Percentiles rank a stretch among this genome's conserved stretches.
Conservation (phyloP, 2,888 invertebrate genomes). For the Cosmia trapezina region DNA sequence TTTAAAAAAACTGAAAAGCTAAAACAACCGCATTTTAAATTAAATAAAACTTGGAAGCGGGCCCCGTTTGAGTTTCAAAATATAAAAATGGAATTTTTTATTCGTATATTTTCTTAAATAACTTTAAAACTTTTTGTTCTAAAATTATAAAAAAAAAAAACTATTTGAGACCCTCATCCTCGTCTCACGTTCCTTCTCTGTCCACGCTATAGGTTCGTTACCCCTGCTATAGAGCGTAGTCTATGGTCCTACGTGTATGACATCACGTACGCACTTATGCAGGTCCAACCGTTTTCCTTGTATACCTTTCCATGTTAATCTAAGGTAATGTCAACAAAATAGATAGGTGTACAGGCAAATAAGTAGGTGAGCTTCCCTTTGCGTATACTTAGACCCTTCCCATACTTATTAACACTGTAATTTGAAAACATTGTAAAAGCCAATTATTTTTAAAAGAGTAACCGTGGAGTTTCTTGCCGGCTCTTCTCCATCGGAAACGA, state of each 20-base stretch:
- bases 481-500: background rate
- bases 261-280: slow-evolving; percentile 62
- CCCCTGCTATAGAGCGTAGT: slow-evolving; percentile 8
- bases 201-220: background rate
- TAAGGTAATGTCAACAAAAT: slow-evolving; percentile 12
- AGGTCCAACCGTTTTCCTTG: slow-evolving; percentile 37
- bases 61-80: too few relatives aligned
- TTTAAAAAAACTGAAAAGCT: too few relatives aligned
- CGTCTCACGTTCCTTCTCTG: background rate
- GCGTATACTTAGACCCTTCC: too few relatives aligned
- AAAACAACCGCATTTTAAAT: too few relatives aligned
- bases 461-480: background rate
- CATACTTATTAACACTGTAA: background rate
- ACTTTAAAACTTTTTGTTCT: too few relatives aligned
- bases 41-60: too few relatives aligned
- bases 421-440: background rate
- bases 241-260: slow-evolving; percentile 31
- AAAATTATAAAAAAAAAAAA: too few relatives aligned
- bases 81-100: too few relatives aligned
- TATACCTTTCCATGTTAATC: slow-evolving; percentile 15
- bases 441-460: background rate
- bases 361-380: background rate
- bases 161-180: too few relatives aligned
- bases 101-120: too few relatives aligned
- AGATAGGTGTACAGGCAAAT: background rate